Evolutionary conservation across 2,113 vertebrate genomes (phyloP).

Genomic region (Xyliphius kryptos): DNA sequence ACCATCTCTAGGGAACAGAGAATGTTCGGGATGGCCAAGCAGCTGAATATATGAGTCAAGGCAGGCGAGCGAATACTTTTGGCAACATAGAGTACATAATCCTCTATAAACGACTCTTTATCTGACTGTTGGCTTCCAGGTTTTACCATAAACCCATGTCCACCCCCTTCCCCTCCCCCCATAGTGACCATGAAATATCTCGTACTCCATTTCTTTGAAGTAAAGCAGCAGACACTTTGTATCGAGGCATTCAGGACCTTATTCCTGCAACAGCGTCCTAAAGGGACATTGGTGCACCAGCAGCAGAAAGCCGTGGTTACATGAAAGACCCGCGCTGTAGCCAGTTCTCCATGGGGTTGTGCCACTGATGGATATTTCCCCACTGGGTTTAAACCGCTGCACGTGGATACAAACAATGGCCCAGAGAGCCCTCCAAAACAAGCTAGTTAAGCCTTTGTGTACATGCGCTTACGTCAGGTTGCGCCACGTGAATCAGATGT

Average conservation of each 20-base stretch:
- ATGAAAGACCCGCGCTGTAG: neutral
- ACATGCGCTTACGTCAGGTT: conserved; percentile 33
- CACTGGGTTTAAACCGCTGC: conserved; percentile 24
- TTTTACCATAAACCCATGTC: no score
- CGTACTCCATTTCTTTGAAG: no score
- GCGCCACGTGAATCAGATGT: conserved; percentile 42
- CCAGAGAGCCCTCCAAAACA: conserved; percentile 34
- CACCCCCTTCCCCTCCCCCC: no score
- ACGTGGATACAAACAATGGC: conserved; percentile 35
- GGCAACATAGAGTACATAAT: no score
- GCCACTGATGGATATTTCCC: conserved; percentile 34
- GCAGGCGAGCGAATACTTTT: no score
- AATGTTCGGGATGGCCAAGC: no score
- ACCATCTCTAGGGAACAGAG: no score
- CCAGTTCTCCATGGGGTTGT: conserved; percentile 15
- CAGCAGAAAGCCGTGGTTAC: neutral
- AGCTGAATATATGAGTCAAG: no score
- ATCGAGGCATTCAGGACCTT: neutral
- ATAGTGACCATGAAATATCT: no score
- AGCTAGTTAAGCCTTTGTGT: conserved; percentile 33
- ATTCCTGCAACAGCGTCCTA: neutral
- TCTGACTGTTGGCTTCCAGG: no score
- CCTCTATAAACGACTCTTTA: no score
- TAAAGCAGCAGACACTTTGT: no score
- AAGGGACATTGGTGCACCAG: neutral